A percentile compares a stretch with the other conserved stretches of the same genome.
Conservation (phyloP, 1,140 invertebrate genomes). For the Solen grandis region DNA sequence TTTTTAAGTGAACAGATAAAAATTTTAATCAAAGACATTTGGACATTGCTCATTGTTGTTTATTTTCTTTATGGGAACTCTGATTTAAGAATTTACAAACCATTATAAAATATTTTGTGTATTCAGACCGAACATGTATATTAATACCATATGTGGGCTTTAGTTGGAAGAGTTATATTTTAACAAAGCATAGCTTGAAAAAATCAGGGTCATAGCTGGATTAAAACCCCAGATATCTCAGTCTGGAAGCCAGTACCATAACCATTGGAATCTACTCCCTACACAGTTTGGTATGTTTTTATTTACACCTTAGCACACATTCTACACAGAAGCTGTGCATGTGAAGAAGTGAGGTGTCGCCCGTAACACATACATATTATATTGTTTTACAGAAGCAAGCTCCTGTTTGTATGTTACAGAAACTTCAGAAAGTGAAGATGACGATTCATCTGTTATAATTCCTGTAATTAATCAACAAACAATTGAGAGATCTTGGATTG, state of each 20-base stretch:
- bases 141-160: slow-evolving; percentile 13
- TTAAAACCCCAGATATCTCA: no score
- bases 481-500: slow-evolving; percentile 29
- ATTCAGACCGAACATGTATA: slow-evolving; percentile 22
- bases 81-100: no score
- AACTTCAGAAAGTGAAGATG: slow-evolving; percentile 22
- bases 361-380: no score
- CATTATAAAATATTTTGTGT: slow-evolving; percentile 19
- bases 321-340: no score
- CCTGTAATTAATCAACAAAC: slow-evolving; percentile 30
- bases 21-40: slow-evolving; percentile 11
- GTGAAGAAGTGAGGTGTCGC: no score
- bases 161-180: slow-evolving; percentile 6
- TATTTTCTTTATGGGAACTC: slow-evolving; percentile 12
- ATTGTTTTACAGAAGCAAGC: slow-evolving; percentile 29
- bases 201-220: no score
- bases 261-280: no score
- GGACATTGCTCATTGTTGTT: slow-evolving; percentile 12
- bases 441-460: slow-evolving; percentile 35
- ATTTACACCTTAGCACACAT: no score
- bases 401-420: neutral
- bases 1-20: slow-evolving; percentile 12
- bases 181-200: no score
- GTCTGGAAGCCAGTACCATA: no score
- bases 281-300: no score